phyloP scores from a whole-genome alignment of 2,113 vertebrate genomes.

The Pica pica region DNA sequence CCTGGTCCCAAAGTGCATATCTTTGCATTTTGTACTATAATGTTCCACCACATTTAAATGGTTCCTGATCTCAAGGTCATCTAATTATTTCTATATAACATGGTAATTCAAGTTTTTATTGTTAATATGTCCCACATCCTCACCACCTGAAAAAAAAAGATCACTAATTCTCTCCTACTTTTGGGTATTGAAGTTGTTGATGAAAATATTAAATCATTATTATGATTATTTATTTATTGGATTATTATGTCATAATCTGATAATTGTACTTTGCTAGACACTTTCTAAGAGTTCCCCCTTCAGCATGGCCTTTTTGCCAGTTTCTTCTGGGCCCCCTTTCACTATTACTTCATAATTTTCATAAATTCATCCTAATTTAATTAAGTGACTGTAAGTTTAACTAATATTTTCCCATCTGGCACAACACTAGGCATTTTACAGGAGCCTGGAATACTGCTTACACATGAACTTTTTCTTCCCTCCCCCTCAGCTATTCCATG shows the following conservation, averaged over 20 bases:
- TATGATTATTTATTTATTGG: not conserved
- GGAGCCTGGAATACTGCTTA: not conserved
- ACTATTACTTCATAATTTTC: not conserved
- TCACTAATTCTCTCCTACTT: not conserved
- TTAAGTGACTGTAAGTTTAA: not conserved
- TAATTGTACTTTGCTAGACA: not conserved
- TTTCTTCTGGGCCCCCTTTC: not conserved
- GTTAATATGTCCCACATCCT: not conserved
- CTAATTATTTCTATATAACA: conserved; percentile 36
- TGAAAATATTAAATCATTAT: not conserved
- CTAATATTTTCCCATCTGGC: not conserved
- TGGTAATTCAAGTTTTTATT: conserved; percentile 35
- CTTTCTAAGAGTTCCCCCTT: not conserved
- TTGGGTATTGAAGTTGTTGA: not conserved
- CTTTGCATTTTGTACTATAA: not conserved
- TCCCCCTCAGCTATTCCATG: not conserved
- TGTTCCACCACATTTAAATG: not conserved
- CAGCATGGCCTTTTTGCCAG: not conserved
- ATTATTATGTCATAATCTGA: not conserved
- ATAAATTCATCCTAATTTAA: not conserved
- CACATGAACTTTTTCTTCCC: fast-evolving
- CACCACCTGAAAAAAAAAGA: not conserved
- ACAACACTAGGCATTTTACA: not conserved
- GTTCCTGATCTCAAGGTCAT: conserved; percentile 15
- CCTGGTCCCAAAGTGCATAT: not conserved